Conservation (phyloP, 2,797 vertebrate species). For the Argya squamiceps region DNA sequence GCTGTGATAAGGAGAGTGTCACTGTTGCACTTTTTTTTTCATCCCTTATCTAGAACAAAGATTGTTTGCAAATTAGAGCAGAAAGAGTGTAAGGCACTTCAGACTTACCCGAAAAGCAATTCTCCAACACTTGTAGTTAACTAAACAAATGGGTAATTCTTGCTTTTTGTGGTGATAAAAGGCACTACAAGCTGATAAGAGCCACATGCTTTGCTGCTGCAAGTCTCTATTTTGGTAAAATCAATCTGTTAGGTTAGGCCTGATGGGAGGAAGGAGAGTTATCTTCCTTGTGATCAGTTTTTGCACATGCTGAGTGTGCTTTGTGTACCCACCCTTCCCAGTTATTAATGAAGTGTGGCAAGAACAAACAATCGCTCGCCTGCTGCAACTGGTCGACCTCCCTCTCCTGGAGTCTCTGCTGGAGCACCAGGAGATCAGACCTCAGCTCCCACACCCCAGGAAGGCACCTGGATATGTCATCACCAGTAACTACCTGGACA, state of each 20-base stretch:
- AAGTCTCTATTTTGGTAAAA: not conserved
- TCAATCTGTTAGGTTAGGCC: not conserved
- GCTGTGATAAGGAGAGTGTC: not conserved
- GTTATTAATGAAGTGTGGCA: slow-evolving; percentile 94
- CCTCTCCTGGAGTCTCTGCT: slow-evolving; percentile 90
- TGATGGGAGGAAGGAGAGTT: not conserved
- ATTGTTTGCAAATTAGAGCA: slow-evolving; percentile 44
- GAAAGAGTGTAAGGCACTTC: slow-evolving; percentile 58
- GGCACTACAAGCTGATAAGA: slow-evolving; percentile 1
- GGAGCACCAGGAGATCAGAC: slow-evolving; percentile 73
- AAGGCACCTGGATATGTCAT: slow-evolving; percentile 81
- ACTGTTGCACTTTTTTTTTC: not conserved
- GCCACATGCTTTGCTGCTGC: not conserved
- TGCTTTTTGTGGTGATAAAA: slow-evolving; percentile 36
- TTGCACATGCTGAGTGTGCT: not conserved
- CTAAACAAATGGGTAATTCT: slow-evolving; percentile 60
- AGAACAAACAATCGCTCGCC: slow-evolving; percentile 90
- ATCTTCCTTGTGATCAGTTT: not conserved
- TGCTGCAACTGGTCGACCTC: slow-evolving; percentile 94
- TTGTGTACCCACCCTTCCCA: slow-evolving; percentile 53
- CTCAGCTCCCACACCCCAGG: slow-evolving; percentile 75
- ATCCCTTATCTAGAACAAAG: slow-evolving; percentile 49
- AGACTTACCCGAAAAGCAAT: slow-evolving; percentile 14
- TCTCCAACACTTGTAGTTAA: not conserved
- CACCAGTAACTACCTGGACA: slow-evolving; percentile 89